Evolutionary conservation across 2,797 vertebrate species (phyloP).

Genomic region (Hyperoplus immaculatus): DNA sequence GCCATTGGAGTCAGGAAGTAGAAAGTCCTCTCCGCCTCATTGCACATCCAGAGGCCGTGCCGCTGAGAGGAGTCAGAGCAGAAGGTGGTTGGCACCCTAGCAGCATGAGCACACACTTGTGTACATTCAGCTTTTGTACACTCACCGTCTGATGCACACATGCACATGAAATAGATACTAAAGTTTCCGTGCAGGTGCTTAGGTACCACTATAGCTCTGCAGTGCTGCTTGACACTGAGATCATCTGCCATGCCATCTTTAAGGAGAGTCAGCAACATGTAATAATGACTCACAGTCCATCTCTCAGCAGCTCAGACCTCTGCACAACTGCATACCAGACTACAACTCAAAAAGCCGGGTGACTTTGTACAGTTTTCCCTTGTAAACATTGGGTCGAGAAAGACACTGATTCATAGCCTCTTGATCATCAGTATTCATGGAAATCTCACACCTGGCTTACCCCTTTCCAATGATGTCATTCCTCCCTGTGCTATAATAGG

Average conservation of each 20-base stretch:
- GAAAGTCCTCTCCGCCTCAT: constrained; percentile 78
- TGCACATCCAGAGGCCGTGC: constrained; percentile 78
- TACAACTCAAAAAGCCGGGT: constrained; percentile 30
- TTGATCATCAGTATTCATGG: constrained; percentile 72
- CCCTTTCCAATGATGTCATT: constrained; percentile 54
- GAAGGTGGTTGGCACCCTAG: constrained; percentile 67
- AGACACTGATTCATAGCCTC: constrained; percentile 69
- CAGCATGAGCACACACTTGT: constrained; percentile 13
- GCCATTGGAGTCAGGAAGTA: constrained; percentile 77
- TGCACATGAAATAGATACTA: constrained; percentile 20
- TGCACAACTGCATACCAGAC: constrained; percentile 24
- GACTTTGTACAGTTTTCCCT: constrained; percentile 49
- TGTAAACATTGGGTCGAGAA: constrained; percentile 62
- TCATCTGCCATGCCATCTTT: constrained; percentile 61
- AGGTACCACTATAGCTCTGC: constrained; percentile 31
- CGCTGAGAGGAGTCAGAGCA: constrained; percentile 73
- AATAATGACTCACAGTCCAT: constrained; percentile 49
- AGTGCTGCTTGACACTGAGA: constrained; percentile 40
- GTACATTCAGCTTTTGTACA: constrained; percentile 7
- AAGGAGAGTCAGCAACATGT: constrained; percentile 65
- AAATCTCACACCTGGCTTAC: constrained; percentile 67
- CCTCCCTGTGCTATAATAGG: constrained; percentile 55
- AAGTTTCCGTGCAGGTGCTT: constrained; percentile 25
- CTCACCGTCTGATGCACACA: constrained; percentile 10
- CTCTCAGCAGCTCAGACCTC: constrained; percentile 48